These are phyloP conservation scores for Agonum fuliginosum DNA, from an alignment of 2,888 invertebrate species.

Conservation along the genomic window DNA sequence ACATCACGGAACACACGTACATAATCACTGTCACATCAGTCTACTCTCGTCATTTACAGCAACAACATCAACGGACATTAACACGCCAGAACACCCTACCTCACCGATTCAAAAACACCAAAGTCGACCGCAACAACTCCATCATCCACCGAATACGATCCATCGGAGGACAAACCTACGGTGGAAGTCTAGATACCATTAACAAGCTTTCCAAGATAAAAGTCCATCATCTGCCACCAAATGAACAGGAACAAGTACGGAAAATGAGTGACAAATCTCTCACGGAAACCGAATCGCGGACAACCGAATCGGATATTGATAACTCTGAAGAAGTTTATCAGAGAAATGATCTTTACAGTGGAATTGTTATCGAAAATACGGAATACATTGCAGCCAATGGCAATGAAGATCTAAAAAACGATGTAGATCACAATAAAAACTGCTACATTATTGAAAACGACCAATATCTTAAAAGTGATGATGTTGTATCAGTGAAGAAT, in stretches of 20 bases:
- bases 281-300: conserved; percentile 16
- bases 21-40: conserved; percentile 55
- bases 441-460: conserved; percentile 62
- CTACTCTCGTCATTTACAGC: conserved; percentile 38
- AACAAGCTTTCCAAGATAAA: conserved; percentile 60
- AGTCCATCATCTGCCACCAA: neutral
- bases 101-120: conserved; percentile 48
- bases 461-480: conserved; percentile 57
- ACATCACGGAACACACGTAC: conserved; percentile 48
- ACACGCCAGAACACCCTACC: conserved; percentile 63
- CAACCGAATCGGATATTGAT: conserved; percentile 37
- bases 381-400: conserved; percentile 63
- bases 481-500: conserved; percentile 55
- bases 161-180: conserved; percentile 68
- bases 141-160: conserved; percentile 68
- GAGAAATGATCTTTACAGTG: conserved; percentile 50
- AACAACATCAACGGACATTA: conserved; percentile 48
- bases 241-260: neutral
- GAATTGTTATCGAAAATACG: conserved; percentile 64
- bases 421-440: conserved; percentile 63
- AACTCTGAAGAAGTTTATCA: conserved; percentile 15
- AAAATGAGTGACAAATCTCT: conserved; percentile 48
- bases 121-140: conserved; percentile 59
- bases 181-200: conserved; percentile 66
- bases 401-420: conserved; percentile 24